phyloP scores from a whole-genome alignment of 1,140 invertebrate species.

The Bombus picipes region DNA sequence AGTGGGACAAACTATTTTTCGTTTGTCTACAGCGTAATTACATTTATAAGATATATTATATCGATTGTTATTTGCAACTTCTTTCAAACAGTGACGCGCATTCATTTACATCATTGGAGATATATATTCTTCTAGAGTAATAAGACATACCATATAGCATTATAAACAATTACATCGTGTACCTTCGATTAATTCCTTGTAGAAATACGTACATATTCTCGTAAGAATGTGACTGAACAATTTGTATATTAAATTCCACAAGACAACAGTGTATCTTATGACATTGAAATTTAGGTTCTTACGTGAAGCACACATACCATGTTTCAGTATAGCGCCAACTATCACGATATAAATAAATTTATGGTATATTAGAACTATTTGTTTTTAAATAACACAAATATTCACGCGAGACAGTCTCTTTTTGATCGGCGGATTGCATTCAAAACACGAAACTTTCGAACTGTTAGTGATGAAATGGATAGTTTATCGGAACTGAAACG shows the following conservation, averaged over 20 bases:
- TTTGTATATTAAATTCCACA: slow-evolving; percentile 54
- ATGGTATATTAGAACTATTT: slow-evolving; percentile 23
- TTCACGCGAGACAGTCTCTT: not conserved
- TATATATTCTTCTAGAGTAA: slow-evolving; percentile 38
- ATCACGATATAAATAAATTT: slow-evolving; percentile 60
- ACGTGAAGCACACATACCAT: slow-evolving; percentile 40
- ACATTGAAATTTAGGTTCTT: slow-evolving; percentile 32
- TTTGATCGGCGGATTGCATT: not conserved
- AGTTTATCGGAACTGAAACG: not conserved
- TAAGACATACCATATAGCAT: slow-evolving; percentile 14
- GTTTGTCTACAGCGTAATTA: not conserved
- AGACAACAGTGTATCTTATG: slow-evolving; percentile 32
- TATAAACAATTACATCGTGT: slow-evolving; percentile 21
- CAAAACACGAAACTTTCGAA: not conserved
- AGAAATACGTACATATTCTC: slow-evolving; percentile 26
- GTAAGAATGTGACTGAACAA: slow-evolving; percentile 25
- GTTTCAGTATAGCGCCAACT: slow-evolving; percentile 48
- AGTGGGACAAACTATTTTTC: not conserved
- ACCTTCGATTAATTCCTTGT: slow-evolving; percentile 41
- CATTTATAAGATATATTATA: not conserved
- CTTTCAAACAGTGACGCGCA: not conserved
- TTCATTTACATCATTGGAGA: slow-evolving; percentile 22
- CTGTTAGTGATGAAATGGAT: not conserved
- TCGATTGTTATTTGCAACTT: slow-evolving; percentile 1
- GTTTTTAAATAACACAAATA: not conserved